Evolutionary conservation across 2,888 invertebrate genomes (phyloP), one percentile per base, ranked within the genome.

Genomic region (Nasonovia ribisnigri): DNA sequence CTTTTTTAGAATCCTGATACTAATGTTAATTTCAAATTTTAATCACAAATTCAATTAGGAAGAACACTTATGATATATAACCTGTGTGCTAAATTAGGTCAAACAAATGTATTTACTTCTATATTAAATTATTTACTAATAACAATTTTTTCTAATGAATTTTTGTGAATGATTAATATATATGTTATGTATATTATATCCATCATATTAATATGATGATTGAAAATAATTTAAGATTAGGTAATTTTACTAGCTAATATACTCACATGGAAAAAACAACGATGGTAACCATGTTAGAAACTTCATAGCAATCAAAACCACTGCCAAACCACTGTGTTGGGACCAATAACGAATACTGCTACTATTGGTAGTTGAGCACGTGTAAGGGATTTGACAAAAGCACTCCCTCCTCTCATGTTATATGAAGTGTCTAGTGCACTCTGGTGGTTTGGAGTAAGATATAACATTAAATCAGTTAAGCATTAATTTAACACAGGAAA

Each of bases 201-300:
- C 42, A 36, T 42, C 1, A 54, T 3, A 26, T 8, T 24, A 24
- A 6, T 24, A 24, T 54, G 16, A 51, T 20, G 20, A 51, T 36
- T 13, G 3, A 51, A 36, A 3, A 88, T 88, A 3, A 24, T 20
- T 43, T 43, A 43, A 42, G 0, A 84, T 26, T 84, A 29, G 13
- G 5, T 10, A 26, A 54, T 36, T 29, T 24, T 54, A 54, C 36
- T 84, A 5, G 24, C 2, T 46, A 86, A 20, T 36, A 6, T 46
- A 90, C 93, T 93, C 46, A 93, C 93, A 48, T 84, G 88, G 88
- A 4, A 93, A 84, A 26, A 93, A 89, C n/a, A 84, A 46, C n/a
- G 84, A 46, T 24, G 42, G 16, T 3, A 93, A 46, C 84, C 24
- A 43, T 36, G 84, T n/a, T 20, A 57, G 46, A 42, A 89, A 36